Percentiles rank a stretch among this genome's conserved stretches.
Evolutionary conservation across 2,113 vertebrate species (phyloP).

Genomic region (Saguinus midas): DNA sequence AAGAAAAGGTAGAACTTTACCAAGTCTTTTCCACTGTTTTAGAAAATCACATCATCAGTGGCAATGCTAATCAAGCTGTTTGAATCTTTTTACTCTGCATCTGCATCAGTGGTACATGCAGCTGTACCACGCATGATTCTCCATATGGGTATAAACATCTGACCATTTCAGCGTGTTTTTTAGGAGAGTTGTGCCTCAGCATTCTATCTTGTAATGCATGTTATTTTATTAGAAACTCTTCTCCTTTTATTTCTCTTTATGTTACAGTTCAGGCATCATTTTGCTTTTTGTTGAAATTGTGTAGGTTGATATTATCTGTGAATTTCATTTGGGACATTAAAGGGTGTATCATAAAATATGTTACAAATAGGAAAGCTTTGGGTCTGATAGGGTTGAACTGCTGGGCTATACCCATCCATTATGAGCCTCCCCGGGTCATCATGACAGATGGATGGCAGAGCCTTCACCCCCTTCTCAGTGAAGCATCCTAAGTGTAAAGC

Average conservation of each 20-base stretch:
- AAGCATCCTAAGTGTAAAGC: conserved; percentile 76
- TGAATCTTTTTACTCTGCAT: not conserved
- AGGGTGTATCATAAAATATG: not conserved
- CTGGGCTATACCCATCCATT: not conserved
- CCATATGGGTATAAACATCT: not conserved
- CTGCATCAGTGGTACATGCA: not conserved
- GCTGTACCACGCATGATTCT: not conserved
- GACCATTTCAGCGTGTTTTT: not conserved
- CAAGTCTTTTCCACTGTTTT: not conserved
- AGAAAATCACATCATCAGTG: not conserved
- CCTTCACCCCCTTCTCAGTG: conserved; percentile 71
- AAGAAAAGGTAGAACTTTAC: not conserved
- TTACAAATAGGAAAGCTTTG: not conserved
- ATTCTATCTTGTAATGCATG: not conserved
- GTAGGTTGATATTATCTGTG: conserved; percentile 66
- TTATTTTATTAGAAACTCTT: not conserved
- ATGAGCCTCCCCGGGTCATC: not conserved
- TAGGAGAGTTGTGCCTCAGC: not conserved
- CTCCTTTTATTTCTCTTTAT: not conserved
- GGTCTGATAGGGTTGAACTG: not conserved
- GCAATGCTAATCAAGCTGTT: not conserved
- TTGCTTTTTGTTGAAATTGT: conserved; percentile 36
- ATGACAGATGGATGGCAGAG: not conserved
- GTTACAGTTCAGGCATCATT: not conserved
- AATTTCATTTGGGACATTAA: conserved; percentile 27